A percentile compares a stretch with the other conserved stretches of the same genome.
phyloP scores from a whole-genome alignment of 37 sponge, comb jelly and placozoan species.

The Theonella swinhoei region DNA sequence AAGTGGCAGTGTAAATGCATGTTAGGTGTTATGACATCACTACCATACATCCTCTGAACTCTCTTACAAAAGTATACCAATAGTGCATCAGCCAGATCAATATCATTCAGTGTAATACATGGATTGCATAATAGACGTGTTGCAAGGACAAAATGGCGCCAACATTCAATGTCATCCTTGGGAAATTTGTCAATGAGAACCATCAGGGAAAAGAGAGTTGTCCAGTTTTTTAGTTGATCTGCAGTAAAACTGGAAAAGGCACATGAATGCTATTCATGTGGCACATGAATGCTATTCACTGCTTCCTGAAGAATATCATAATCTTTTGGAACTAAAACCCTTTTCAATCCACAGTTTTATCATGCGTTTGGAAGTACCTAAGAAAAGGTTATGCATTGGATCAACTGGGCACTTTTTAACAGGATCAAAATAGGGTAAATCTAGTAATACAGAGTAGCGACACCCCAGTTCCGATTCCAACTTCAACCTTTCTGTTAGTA shows the following conservation, averaged over 20 bases:
- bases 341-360: too few species aligned
- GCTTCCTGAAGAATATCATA: too few species aligned
- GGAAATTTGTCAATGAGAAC: neutral
- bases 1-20: constrained; percentile 27
- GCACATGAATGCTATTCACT: too few species aligned
- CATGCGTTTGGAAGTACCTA: constrained; percentile 1
- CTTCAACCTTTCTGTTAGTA: too few species aligned
- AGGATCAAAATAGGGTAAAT: too few species aligned
- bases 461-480: too few species aligned
- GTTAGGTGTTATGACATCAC: constrained; percentile 29
- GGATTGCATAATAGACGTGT: constrained; percentile 15
- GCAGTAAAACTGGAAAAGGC: constrained; percentile 44
- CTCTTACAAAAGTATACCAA: constrained; percentile 11
- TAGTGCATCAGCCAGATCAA: neutral
- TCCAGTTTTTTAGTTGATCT: constrained; percentile 36
- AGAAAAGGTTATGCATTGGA: neutral
- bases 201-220: constrained; percentile 7
- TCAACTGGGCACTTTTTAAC: neutral
- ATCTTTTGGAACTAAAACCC: neutral
- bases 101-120: neutral
- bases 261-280: too few species aligned
- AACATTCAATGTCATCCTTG: constrained; percentile 18
- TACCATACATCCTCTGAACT: too few species aligned
- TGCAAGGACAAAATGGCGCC: constrained; percentile 29
- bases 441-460: too few species aligned